phyloP scores from a whole-genome alignment of 2,888 invertebrate genomes.

The Heteropelma amictum region DNA sequence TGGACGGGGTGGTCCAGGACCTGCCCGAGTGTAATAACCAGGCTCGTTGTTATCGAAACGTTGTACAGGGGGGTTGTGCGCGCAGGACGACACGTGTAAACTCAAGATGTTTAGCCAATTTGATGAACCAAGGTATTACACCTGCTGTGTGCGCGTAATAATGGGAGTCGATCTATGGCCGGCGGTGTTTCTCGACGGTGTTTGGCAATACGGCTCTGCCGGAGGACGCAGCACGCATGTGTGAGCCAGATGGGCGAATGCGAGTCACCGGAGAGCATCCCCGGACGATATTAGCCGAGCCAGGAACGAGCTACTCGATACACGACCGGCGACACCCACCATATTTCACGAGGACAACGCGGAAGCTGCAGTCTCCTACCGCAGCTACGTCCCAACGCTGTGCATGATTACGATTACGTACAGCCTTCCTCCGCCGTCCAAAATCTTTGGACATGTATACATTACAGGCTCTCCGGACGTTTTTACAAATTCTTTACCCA shows the following conservation, averaged over 20 bases:
- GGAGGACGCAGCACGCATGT: neutral
- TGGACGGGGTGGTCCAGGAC: no score
- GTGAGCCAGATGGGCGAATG: neutral
- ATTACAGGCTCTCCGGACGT: no score
- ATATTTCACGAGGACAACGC: conserved; percentile 29
- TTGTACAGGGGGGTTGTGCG: neutral
- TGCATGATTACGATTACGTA: no score
- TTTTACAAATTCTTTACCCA: no score
- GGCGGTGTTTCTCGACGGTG: neutral
- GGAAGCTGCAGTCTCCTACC: conserved; percentile 9
- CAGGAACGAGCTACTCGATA: conserved; percentile 29
- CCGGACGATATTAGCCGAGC: conserved; percentile 1
- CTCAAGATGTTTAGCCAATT: neutral
- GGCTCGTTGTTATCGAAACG: conserved; percentile 16
- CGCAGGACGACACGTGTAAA: conserved; percentile 50
- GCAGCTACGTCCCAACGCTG: no score
- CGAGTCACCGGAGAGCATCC: neutral
- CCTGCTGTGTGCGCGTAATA: neutral
- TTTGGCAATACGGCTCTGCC: neutral
- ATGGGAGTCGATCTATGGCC: neutral
- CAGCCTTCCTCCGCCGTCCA: no score
- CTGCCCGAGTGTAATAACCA: no score
- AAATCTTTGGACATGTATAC: no score
- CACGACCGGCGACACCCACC: conserved; percentile 13
- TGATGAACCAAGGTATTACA: conserved; percentile 20